Evolutionary conservation across 2,113 vertebrate species (phyloP).

Genomic region (Cynopterus brachyotis): DNA sequence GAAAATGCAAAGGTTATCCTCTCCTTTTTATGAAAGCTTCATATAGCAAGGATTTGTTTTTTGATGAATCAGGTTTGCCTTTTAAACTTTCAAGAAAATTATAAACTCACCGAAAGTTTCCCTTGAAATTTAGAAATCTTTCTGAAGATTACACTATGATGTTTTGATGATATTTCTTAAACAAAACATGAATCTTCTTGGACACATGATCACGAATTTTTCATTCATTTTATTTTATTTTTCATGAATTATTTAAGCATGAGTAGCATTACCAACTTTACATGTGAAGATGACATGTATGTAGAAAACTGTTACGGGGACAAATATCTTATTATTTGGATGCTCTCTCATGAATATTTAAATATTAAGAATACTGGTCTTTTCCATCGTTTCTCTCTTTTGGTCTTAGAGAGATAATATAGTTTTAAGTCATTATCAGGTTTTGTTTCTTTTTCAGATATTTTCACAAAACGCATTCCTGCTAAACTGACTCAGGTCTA

Average conservation of each 20-base stretch:
- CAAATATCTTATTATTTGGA: neutral
- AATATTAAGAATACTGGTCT: neutral
- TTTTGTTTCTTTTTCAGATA: neutral
- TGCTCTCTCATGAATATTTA: neutral
- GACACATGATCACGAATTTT: neutral
- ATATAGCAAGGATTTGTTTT: neutral
- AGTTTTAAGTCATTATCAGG: neutral
- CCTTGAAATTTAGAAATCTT: neutral
- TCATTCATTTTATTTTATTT: neutral
- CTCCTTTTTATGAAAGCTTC: neutral
- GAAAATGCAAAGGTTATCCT: neutral
- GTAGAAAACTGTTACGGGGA: neutral
- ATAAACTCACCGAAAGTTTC: neutral
- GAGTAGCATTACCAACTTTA: neutral
- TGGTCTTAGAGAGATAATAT: neutral
- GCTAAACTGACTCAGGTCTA: neutral
- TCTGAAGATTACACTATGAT: neutral
- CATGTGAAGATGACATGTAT: neutral
- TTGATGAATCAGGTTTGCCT: neutral
- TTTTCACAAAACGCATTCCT: neutral
- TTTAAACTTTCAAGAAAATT: slow-evolving; percentile 40
- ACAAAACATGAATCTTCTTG: neutral
- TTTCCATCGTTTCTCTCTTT: neutral
- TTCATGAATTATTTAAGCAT: neutral
- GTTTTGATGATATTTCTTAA: neutral